Percentiles rank a stretch among this genome's conserved stretches.
These are phyloP conservation scores for Calcarius lapponicus DNA, from an alignment of 2,797 vertebrate genomes.

Conservation along the genomic window DNA sequence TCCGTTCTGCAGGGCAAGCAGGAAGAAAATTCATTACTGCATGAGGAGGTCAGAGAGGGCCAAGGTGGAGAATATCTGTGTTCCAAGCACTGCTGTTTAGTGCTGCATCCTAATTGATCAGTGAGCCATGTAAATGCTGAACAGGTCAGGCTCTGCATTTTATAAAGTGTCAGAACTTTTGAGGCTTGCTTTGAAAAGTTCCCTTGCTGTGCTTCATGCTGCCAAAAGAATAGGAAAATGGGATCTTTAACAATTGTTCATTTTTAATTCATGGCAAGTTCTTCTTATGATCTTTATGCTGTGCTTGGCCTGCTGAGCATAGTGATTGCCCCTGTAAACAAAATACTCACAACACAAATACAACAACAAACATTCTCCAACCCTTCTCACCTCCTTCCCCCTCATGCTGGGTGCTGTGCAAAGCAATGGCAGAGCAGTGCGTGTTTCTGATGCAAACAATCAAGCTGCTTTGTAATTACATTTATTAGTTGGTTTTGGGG, in stretches of 20 bases:
- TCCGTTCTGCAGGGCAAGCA: slow-evolving; percentile 20
- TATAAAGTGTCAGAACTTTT: slow-evolving; percentile 31
- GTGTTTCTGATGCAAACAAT: not conserved
- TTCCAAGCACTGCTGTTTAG: slow-evolving; percentile 16
- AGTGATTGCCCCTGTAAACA: slow-evolving; percentile 28
- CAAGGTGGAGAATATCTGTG: slow-evolving; percentile 3
- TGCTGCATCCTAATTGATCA: slow-evolving; percentile 51
- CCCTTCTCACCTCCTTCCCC: not conserved
- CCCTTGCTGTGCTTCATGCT: slow-evolving; percentile 32
- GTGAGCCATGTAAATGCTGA: slow-evolving; percentile 42
- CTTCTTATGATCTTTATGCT: slow-evolving; percentile 6
- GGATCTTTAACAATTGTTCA: not conserved
- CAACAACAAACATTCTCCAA: not conserved
- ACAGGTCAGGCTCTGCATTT: slow-evolving; percentile 48
- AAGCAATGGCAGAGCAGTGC: not conserved
- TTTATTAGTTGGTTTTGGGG: not conserved
- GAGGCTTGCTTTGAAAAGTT: slow-evolving; percentile 37
- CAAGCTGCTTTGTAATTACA: not conserved
- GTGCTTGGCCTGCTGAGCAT: not conserved
- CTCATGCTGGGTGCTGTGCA: not conserved
- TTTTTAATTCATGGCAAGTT: slow-evolving; percentile 58
- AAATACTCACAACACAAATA: not conserved
- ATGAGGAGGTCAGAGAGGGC: slow-evolving; percentile 3
- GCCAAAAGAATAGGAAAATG: not conserved
- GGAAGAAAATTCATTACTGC: slow-evolving; percentile 32